Evolutionary conservation across 2,797 vertebrate genomes (phyloP).

Genomic region (Leptatherina wallacei): DNA sequence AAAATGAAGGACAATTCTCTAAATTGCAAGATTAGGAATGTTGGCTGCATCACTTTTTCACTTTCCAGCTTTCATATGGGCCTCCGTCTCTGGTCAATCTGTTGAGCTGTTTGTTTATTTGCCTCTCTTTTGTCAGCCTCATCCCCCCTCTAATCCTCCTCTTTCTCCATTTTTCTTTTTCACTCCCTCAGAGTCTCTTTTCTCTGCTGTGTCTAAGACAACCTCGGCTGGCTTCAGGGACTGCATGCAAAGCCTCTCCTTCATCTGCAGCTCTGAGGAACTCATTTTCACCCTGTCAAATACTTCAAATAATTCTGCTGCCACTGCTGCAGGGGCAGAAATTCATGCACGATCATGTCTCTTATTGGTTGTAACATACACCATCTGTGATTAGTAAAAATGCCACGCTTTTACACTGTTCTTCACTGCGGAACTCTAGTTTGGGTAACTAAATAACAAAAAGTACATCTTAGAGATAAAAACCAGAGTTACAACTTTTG

Average conservation of each 20-base stretch:
- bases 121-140: constrained; percentile 49
- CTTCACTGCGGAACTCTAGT: too few relatives aligned
- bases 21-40: constrained; percentile 50
- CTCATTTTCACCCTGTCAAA: constrained; percentile 57
- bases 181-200: constrained; percentile 1
- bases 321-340: constrained; percentile 29
- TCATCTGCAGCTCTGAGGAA: constrained; percentile 16
- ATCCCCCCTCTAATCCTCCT: constrained; percentile 57
- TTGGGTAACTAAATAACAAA: too few relatives aligned
- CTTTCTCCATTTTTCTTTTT: constrained; percentile 17
- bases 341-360: constrained; percentile 37
- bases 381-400: constrained; percentile 35
- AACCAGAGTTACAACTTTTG: too few relatives aligned
- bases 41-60: constrained; percentile 51
- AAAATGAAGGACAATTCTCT: background rate
- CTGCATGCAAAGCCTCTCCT: constrained; percentile 25
- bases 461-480: too few relatives aligned
- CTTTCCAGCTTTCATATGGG: constrained; percentile 51
- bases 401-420: constrained; percentile 17
- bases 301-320: constrained; percentile 42
- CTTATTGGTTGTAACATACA: constrained; percentile 33
- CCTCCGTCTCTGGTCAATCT: constrained; percentile 68
- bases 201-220: constrained; percentile 31
- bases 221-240: constrained; percentile 18
- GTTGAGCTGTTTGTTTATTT: constrained; percentile 67